A percentile compares a stretch with the other conserved stretches of the same genome.
Evolutionary conservation across 2,797 vertebrate genomes (phyloP).

Genomic region (Poliocrania exsul): DNA sequence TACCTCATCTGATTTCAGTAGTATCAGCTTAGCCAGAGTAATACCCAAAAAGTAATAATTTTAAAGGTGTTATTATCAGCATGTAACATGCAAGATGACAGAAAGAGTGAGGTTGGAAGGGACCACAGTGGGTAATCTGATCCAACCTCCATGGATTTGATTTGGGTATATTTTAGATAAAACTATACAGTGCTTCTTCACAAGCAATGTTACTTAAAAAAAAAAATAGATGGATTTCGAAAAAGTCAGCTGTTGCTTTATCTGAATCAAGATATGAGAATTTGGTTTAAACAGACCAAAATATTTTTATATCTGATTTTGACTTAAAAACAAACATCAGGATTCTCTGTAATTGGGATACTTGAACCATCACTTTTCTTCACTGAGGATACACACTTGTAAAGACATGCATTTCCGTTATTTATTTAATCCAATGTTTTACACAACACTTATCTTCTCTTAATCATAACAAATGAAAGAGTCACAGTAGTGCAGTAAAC

Average conservation of each 20-base stretch:
- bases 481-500: neutral
- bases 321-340: neutral
- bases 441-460: neutral
- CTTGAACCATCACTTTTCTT: neutral
- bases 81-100: neutral
- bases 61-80: neutral
- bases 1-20: neutral
- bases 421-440: neutral
- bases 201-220: neutral
- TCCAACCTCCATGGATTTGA: neutral
- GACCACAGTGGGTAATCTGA: neutral
- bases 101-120: neutral
- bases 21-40: neutral
- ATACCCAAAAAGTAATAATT: neutral
- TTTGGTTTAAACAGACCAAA: neutral
- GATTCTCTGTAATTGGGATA: neutral
- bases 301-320: neutral
- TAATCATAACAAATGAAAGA: neutral
- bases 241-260: neutral
- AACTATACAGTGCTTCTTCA: neutral
- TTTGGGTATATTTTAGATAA: neutral
- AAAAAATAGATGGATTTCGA: neutral
- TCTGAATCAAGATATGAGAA: neutral
- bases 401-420: neutral
- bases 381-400: neutral